Evolutionary conservation across 2,113 vertebrate genomes (phyloP), one percentile per base, ranked within the genome.

Genomic region (Crotophaga sulcirostris): DNA sequence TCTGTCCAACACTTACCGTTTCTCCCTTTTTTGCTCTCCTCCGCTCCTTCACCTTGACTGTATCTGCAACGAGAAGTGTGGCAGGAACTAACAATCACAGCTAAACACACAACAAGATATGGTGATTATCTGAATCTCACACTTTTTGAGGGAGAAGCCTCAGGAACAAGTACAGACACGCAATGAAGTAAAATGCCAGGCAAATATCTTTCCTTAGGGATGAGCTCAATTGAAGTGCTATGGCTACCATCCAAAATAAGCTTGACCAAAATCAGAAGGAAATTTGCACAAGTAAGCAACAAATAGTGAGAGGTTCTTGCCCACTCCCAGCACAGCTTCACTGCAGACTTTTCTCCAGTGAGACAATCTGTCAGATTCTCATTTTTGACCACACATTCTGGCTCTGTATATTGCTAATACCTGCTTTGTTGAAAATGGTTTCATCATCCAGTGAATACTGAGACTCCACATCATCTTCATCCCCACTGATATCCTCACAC

Each of bases 371-470:
- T 49, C 31, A 72, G 15, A 77, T 26, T 69, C 42, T 38, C 34
- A 21, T 16, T 60, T 33, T 68, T 45, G 16, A 64, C 9, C 45
- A 28, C 47, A 24, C 21, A 24, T 49, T 49, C 47, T 7, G 8
- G 49, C 33, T 19, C 24, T 36, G 15, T 1, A 7, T 26, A 13
- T 12, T 13, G 49, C 29, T 36, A 29, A 55, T 80, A 99, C 99
- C 99, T 94, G 99, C 98, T 98, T 99, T 98, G 60, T 98, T 98
- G 56, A 99, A 98, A 84, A 99, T 96, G 64, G 97, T 97, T 95
- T 99, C 99, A 56, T 99, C 99, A 16, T 96, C 98, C 1, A 99
- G 96, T 3, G 98, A 98, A 95, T 98, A 99, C 36, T 99, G 98
- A 3, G 98, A 98, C 18, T 98, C 98, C 0, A 97, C 96, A 8